These are phyloP conservation scores for Chrysomela aeneicollis DNA, from an alignment of 2,888 invertebrate genomes.

Conservation along the genomic window DNA sequence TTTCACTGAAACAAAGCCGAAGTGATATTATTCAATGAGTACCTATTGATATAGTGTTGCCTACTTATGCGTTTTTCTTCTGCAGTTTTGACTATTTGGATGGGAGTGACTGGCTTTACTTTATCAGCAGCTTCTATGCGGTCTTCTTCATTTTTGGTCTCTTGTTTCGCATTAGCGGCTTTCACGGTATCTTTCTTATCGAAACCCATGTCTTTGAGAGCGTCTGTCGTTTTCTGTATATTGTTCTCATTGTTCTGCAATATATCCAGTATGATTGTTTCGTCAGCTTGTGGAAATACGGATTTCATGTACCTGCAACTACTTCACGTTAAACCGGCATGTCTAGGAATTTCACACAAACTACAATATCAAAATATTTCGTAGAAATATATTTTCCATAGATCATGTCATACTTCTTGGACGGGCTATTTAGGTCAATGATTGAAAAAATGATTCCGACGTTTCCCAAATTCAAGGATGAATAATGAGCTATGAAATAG, in stretches of 20 bases:
- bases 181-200: constrained; percentile 75
- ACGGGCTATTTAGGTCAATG: too few relatives aligned
- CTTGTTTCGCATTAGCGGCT: constrained; percentile 62
- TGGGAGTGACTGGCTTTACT: constrained; percentile 58
- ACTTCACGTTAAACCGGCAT: constrained; percentile 37
- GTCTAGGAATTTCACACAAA: too few relatives aligned
- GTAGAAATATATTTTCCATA: too few relatives aligned
- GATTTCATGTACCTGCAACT: constrained; percentile 85
- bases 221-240: constrained; percentile 87
- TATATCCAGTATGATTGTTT: constrained; percentile 84
- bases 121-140: constrained; percentile 38
- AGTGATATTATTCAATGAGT: not conserved
- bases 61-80: constrained; percentile 77
- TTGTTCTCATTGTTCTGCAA: constrained; percentile 88
- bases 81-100: constrained; percentile 69
- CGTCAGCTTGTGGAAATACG: constrained; percentile 89
- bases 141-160: constrained; percentile 56
- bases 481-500: not conserved
- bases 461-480: too few relatives aligned
- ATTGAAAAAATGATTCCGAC: too few relatives aligned
- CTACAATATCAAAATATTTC: too few relatives aligned
- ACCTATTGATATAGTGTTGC: constrained; percentile 37
- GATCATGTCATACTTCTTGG: too few relatives aligned
- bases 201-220: constrained; percentile 81
- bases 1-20: constrained; percentile 67